These are phyloP conservation scores for Loriculus beryllinus DNA, from an alignment of 2,797 vertebrate genomes.

Conservation along the genomic window DNA sequence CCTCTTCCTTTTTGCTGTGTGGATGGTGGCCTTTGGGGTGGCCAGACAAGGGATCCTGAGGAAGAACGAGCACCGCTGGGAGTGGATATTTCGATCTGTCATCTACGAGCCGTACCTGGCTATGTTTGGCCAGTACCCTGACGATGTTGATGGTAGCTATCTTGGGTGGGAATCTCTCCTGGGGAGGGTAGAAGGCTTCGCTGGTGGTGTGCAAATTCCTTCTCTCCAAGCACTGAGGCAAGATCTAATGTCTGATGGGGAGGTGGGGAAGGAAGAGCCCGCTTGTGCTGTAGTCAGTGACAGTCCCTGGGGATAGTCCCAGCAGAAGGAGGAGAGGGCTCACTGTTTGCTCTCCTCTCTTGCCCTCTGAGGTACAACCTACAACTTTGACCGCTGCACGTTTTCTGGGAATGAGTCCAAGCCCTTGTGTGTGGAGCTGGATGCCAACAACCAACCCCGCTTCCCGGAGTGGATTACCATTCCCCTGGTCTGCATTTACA, in stretches of 20 bases:
- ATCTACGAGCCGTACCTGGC: slow-evolving; percentile 81
- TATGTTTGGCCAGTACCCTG: slow-evolving; percentile 82
- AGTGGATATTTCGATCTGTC: slow-evolving; percentile 82
- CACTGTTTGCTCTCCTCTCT: neutral
- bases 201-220: neutral
- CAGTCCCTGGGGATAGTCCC: neutral
- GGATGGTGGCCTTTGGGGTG: slow-evolving; percentile 83
- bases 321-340: neutral
- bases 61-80: slow-evolving; percentile 80
- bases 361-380: slow-evolving; percentile 72
- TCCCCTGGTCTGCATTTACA: slow-evolving; percentile 81
- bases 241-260: neutral
- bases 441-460: slow-evolving; percentile 74
- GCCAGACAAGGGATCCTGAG: slow-evolving; percentile 81
- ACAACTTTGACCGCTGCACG: slow-evolving; percentile 78
- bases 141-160: slow-evolving; percentile 76
- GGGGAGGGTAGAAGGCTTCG: neutral
- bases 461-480: slow-evolving; percentile 83
- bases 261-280: neutral
- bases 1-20: slow-evolving; percentile 82
- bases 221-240: neutral
- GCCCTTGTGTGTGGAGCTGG: slow-evolving; percentile 79
- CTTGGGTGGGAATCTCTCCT: neutral
- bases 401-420: slow-evolving; percentile 81
- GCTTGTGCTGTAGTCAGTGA: neutral